Evolutionary conservation across 2,888 invertebrate species (phyloP).

Genomic region (Sarcophaga subvicina): DNA sequence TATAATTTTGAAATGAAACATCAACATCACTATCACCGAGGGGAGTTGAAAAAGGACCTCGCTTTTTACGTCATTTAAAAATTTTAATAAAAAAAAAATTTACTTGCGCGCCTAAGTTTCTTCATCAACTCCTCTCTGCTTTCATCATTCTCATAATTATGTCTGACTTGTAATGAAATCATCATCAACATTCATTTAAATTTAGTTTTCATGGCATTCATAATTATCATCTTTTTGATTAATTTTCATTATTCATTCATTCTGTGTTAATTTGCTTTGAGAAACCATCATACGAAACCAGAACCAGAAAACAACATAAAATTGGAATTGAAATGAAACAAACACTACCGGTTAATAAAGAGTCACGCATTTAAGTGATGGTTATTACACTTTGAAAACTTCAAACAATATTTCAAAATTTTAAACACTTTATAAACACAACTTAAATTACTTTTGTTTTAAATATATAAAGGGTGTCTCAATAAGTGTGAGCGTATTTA

Average conservation of each 20-base stretch:
- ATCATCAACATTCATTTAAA: slow-evolving; percentile 22
- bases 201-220: slow-evolving; percentile 18
- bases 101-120: no score
- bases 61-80: no score
- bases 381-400: slow-evolving; percentile 1
- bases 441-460: slow-evolving; percentile 34
- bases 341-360: slow-evolving; percentile 15
- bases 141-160: not conserved
- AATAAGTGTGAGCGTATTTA: no score
- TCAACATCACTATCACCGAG: no score
- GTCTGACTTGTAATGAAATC: not conserved
- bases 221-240: not conserved
- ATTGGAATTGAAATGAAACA: slow-evolving; percentile 62
- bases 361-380: slow-evolving; percentile 12
- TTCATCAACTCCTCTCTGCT: no score
- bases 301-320: slow-evolving; percentile 21
- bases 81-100: no score
- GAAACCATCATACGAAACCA: slow-evolving; percentile 2
- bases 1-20: no score
- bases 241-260: slow-evolving; percentile 1
- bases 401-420: slow-evolving; percentile 2
- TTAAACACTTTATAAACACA: slow-evolving; percentile 19
- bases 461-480: not conserved
- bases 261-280: slow-evolving; percentile 24
- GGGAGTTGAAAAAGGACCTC: no score